Percentiles rank a stretch among this genome's conserved stretches.
Conservation (phyloP, 1,140 invertebrate genomes). For the Bilobella aurantiaca region DNA sequence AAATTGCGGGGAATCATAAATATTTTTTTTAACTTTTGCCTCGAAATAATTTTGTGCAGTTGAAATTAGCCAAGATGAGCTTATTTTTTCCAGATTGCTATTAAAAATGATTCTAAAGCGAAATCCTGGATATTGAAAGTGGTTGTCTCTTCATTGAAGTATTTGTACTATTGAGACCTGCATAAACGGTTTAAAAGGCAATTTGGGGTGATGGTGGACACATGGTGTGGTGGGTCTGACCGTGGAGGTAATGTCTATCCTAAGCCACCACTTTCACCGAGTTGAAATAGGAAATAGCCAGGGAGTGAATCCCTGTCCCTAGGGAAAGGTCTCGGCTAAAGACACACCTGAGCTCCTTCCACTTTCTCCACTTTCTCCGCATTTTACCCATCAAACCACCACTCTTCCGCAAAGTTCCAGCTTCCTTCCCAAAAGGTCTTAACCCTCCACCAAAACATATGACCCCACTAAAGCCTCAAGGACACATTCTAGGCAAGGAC, state of each 20-base stretch:
- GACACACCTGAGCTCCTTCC: conserved; percentile 12
- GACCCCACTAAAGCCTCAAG: background rate
- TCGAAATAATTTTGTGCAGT: too few species aligned
- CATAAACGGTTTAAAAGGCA: conserved; percentile 15
- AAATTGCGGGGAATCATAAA: too few species aligned
- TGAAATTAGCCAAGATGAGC: too few species aligned
- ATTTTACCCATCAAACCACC: background rate
- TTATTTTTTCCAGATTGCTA: too few species aligned
- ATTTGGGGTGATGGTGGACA: conserved; percentile 15
- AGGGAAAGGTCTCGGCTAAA: conserved; percentile 9
- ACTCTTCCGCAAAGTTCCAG: too few species aligned
- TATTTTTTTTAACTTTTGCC: too few species aligned
- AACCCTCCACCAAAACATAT: background rate
- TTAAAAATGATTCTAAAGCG: too few species aligned
- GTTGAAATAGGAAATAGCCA: background rate
- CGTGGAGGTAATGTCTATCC: background rate
- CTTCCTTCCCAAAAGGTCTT: background rate
- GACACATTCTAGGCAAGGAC: too few species aligned
- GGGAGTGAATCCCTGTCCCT: background rate
- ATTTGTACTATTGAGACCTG: too few species aligned
- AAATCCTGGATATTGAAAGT: too few species aligned
- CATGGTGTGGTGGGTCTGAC: conserved; percentile 6
- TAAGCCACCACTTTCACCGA: background rate
- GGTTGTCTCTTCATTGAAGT: too few species aligned
- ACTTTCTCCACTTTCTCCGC: background rate